Evolutionary conservation across 2,113 vertebrate genomes (phyloP).

Genomic region (Seriola dumerili): DNA sequence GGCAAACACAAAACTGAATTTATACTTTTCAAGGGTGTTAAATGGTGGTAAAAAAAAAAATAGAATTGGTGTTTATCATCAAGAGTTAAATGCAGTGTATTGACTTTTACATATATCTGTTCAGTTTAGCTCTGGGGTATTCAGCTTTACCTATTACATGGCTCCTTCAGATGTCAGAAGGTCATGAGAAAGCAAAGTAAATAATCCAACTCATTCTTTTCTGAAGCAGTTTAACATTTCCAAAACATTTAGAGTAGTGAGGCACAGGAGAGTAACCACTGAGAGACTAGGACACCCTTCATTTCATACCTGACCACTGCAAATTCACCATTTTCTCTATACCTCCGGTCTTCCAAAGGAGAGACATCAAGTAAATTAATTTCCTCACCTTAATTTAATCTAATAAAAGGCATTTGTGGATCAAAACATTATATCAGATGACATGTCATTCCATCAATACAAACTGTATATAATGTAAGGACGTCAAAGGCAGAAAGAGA

Average conservation of each 20-base stretch:
- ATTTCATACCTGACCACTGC: neutral
- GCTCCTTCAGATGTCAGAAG: neutral
- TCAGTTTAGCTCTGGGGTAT: slow-evolving; percentile 2
- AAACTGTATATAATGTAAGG: neutral
- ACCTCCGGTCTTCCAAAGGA: neutral
- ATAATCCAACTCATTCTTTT: neutral
- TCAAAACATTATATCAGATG: neutral
- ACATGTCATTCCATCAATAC: neutral
- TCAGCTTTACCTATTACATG: slow-evolving; percentile 3
- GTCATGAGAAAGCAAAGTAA: neutral
- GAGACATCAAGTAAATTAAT: neutral
- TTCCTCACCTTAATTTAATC: neutral
- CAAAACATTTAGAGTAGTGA: neutral
- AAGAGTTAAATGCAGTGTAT: neutral
- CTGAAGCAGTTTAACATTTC: slow-evolving; percentile 14
- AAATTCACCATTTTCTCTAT: neutral
- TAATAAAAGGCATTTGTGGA: neutral
- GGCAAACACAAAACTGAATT: neutral
- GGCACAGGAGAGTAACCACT: neutral
- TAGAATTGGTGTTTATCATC: neutral
- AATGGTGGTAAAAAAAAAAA: neutral
- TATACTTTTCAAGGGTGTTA: slow-evolving; percentile 1
- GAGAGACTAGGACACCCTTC: neutral
- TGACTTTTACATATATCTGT: slow-evolving; percentile 1
- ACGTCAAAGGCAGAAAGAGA: neutral